Evolutionary conservation across 2,113 vertebrate genomes (phyloP), one percentile per base, ranked within the genome.

Genomic region (Hyla sarda): DNA sequence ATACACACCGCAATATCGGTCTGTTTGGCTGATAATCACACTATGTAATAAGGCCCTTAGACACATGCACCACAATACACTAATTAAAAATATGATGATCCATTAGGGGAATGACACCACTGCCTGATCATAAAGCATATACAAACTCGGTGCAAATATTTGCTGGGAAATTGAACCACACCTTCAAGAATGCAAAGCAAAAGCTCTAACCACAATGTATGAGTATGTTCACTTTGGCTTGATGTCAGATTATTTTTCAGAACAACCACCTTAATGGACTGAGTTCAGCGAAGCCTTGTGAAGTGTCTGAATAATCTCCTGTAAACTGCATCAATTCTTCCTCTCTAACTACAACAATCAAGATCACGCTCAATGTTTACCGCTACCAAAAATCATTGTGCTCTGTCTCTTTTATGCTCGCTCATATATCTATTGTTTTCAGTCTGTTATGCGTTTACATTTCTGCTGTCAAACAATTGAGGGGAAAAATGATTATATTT

Each of bases 391-490:
- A 83, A 48, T 34, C 21, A 54, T 48, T 48, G 28, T n/a, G 30
- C 32, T 69, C 41, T 52, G 47, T 82, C 25, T 28, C 10, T 67
- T 82, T 82, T 82, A 82, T 82, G 19, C 62, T 6, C 32, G 13
- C 47, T 52, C 80, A 10, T 72, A 34, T 72, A 54, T 54, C 21
- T 11, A 48, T 82, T 45, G 41, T 32, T 28, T 82, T 32, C 65
- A 69, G 65, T 34, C 45, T 32, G 48, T 82, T 69, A 28, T 69
- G 41, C 25, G 69, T 67, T 47, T 82, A 21, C n/a, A 50, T 69
- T 82, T 41, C 62, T 21, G n/a, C 60, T 69, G 41, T 82, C 80
- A 82, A 41, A 65, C 41, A 69, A 69, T 82, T 23, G 45, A 72
- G 30, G 25, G 47, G 62, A 14, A 72, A 83, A 72, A 30, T 52